A percentile compares a stretch with the other conserved stretches of the same genome.
Evolutionary conservation across 2,113 vertebrate species (phyloP).

Genomic region (Malurus cyaneus): DNA sequence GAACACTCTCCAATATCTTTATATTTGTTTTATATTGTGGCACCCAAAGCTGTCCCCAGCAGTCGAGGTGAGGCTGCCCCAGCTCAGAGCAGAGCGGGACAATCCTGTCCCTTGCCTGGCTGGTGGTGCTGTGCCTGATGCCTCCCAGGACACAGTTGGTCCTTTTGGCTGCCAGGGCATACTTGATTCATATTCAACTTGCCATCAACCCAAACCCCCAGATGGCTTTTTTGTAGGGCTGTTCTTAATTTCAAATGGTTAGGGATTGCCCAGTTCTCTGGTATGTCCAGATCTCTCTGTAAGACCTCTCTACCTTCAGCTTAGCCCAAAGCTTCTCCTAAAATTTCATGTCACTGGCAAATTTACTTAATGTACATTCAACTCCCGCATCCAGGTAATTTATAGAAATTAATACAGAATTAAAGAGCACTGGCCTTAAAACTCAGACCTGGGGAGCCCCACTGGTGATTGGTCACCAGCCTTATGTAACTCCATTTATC

Average conservation of each 20-base stretch:
- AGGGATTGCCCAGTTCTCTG: not conserved
- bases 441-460: not conserved
- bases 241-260: not conserved
- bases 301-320: not conserved
- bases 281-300: not conserved
- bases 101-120: accelerated
- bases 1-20: not conserved
- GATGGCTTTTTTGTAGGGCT: not conserved
- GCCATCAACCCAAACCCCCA: not conserved
- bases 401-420: not conserved
- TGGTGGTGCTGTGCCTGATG: accelerated
- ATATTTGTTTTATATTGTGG: not conserved
- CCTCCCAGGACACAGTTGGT: accelerated
- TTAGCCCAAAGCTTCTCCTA: not conserved
- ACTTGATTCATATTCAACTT: not conserved
- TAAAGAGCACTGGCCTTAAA: not conserved
- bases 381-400: not conserved
- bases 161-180: not conserved
- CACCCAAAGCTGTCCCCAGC: accelerated
- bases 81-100: accelerated
- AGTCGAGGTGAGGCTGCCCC: accelerated
- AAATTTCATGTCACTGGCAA: not conserved
- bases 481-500: not conserved
- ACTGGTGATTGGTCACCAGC: accelerated
- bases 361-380: not conserved